phyloP scores from a whole-genome alignment of 2,888 invertebrate genomes.

The Gisinianus flammeolus region DNA sequence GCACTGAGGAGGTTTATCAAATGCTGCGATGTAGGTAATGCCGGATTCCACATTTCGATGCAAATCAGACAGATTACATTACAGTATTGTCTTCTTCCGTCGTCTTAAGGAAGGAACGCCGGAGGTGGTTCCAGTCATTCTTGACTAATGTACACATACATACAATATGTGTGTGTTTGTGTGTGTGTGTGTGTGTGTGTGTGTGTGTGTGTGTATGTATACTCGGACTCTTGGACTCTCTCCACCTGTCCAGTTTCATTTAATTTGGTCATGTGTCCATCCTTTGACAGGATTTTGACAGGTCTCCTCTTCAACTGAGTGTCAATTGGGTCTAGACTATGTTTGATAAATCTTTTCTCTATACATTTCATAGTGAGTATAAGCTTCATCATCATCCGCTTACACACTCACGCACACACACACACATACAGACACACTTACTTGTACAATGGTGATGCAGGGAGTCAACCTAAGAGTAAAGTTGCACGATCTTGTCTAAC shows the following conservation, averaged over 20 bases:
- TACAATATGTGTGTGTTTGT: not conserved
- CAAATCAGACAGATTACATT: conserved; percentile 21
- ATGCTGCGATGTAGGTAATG: conserved; percentile 18
- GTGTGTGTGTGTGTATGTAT: not conserved
- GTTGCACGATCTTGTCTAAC: conserved; percentile 26
- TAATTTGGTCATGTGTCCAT: conserved; percentile 24
- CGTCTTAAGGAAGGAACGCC: not conserved
- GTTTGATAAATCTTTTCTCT: not conserved
- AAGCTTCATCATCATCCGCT: no score
- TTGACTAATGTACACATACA: not conserved
- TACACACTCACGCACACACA: not conserved
- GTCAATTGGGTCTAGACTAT: not conserved
- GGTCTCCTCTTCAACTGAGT: not conserved
- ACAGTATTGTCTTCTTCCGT: conserved; percentile 17
- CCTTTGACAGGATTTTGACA: not conserved
- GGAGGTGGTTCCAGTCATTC: not conserved
- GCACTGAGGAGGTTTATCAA: not conserved
- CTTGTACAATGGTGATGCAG: not conserved
- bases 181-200: not conserved
- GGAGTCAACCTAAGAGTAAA: not conserved
- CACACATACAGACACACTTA: no score
- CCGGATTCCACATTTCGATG: not conserved
- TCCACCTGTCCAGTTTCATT: no score
- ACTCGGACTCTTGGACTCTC: not conserved
- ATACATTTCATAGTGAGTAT: not conserved